A percentile compares a stretch with the other conserved stretches of the same genome.
Conservation (phyloP, 2,797 vertebrate species). For the Eidolon dupreanum region DNA sequence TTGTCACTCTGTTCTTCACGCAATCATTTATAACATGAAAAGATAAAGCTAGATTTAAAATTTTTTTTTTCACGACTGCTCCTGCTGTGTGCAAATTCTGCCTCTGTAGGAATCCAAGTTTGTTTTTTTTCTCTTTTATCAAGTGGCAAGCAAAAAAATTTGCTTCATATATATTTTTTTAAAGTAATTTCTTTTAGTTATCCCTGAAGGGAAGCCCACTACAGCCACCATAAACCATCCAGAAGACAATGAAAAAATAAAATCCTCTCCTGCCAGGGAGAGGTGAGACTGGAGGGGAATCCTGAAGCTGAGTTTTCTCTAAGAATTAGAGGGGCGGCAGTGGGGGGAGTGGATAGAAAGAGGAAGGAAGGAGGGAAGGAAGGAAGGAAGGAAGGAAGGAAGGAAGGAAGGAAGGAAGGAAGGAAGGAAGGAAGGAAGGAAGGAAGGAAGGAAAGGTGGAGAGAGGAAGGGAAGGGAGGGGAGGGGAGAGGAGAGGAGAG, state of each 20-base stretch:
- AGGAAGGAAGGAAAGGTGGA: neutral
- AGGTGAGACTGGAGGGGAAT: neutral
- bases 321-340: neutral
- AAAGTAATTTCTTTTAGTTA: neutral
- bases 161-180: neutral
- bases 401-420: too few species aligned
- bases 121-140: neutral
- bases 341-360: neutral
- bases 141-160: neutral
- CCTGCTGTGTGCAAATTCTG: neutral
- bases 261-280: neutral
- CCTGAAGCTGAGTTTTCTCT: neutral
- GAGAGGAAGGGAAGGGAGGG: fast-evolving
- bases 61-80: neutral
- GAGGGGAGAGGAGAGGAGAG: fast-evolving
- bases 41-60: neutral
- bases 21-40: slow-evolving; percentile 17
- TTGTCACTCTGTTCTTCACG: neutral
- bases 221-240: neutral
- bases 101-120: slow-evolving; percentile 5
- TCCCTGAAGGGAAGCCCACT: neutral
- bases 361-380: neutral
- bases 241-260: neutral
- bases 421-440: neutral
- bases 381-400: neutral